phyloP scores from a whole-genome alignment of 2,797 vertebrate species.

The Anabacerthia variegaticeps region DNA sequence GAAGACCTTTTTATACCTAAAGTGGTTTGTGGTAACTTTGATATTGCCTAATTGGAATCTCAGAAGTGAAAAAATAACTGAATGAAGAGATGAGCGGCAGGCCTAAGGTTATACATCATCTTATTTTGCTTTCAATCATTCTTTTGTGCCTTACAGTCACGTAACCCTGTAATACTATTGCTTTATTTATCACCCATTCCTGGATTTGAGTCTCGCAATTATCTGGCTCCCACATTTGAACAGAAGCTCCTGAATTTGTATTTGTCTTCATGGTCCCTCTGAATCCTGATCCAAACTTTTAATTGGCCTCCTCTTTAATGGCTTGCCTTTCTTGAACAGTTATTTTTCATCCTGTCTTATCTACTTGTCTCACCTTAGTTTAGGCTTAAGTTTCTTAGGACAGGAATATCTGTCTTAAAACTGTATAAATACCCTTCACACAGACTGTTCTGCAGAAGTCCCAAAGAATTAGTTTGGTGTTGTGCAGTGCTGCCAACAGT shows the following conservation, averaged over 20 bases:
- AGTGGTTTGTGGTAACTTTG: constrained; percentile 17
- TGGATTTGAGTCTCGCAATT: neutral
- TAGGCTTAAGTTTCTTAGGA: neutral
- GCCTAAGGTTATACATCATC: neutral
- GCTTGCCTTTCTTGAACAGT: neutral
- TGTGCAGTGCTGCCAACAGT: fast-evolving
- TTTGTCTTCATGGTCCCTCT: neutral
- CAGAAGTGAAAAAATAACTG: constrained; percentile 9
- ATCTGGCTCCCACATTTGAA: neutral
- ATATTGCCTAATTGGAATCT: constrained; percentile 42
- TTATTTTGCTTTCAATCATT: neutral
- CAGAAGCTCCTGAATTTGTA: neutral
- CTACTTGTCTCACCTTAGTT: neutral
- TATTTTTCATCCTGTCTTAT: neutral
- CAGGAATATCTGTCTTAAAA: neutral
- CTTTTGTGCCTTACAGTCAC: neutral
- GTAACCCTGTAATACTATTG: neutral
- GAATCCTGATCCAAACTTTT: neutral
- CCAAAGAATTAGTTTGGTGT: neutral
- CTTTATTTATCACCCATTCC: neutral
- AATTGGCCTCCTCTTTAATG: neutral
- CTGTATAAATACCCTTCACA: neutral
- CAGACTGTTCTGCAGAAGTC: neutral
- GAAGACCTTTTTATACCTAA: constrained; percentile 13
- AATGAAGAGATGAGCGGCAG: neutral